Evolutionary conservation across 2,113 vertebrate species (phyloP), one percentile per base, ranked within the genome.

Genomic region (Tretioscincus oriximinensis): DNA sequence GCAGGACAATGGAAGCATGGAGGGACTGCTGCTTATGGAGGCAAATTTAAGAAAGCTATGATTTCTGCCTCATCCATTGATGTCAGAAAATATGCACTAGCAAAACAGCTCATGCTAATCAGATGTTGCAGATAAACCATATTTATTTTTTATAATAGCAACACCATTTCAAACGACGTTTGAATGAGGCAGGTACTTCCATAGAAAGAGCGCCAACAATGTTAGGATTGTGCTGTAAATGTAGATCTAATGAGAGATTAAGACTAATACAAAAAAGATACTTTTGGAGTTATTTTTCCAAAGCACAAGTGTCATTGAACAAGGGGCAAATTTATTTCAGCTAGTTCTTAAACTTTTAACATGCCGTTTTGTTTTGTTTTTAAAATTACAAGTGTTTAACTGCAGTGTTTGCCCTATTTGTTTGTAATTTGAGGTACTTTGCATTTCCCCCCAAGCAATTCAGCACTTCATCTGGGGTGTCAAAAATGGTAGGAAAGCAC

Each of bases 271-370:
- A 76, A 63, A 24, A 87, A 69, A 29, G 89, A 28, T 68, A 80
- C 45, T 81, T 79, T 10, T 65, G 6, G 14, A 81, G 41, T 85
- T 28, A 31, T 71, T 26, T 84, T 83, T 20, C 61, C 11, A 67
- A 83, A 77, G 78, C 75, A 81, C 16, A 9, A 22, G 20, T 41
- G 65, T 77, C 54, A 88, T 22, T 72, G 75, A 75, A 76, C 83
- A 85, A 47, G 84, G 73, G 45, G 80, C 51, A 75, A 64, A 24
- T 49, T 29, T 12, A 71, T 41, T 9, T 65, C 28, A 16, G 26
- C 7, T 61, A 82, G 65, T 31, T 77, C 75, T 84, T 60, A 22
- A 6, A 41, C 5, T 35, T 11, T 78, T 67, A 60, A 63, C 28
- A 35, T 58, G 54, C 41, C 45, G 12, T 47, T 63, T 12, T 26